These are phyloP conservation scores for Ifrita kowaldi DNA, from an alignment of 2,113 vertebrate species.

Conservation along the genomic window DNA sequence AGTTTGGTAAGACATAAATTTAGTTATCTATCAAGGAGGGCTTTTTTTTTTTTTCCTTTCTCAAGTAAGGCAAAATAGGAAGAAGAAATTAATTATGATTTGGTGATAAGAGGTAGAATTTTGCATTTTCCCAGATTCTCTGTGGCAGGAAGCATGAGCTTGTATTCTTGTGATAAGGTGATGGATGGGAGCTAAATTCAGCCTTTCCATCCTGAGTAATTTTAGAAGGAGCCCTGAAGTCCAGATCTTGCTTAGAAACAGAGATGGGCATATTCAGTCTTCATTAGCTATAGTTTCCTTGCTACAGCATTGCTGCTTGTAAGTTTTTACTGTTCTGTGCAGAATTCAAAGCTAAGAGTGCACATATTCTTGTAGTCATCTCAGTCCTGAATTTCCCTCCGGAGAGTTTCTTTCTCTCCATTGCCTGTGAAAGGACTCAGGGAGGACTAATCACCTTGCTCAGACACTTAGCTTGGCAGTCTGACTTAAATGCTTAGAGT, in stretches of 20 bases:
- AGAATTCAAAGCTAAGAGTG: neutral
- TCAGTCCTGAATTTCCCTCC: neutral
- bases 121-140: slow-evolving; percentile 11
- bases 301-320: neutral
- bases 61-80: slow-evolving; percentile 1
- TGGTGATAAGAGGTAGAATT: slow-evolving; percentile 1
- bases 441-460: neutral
- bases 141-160: slow-evolving; percentile 38
- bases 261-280: slow-evolving; percentile 22
- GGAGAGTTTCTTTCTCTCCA: neutral
- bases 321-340: slow-evolving; percentile 34
- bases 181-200: slow-evolving; percentile 55
- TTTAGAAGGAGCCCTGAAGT: slow-evolving; percentile 45
- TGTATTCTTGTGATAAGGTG: slow-evolving; percentile 58
- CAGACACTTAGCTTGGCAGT: neutral
- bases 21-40: slow-evolving; percentile 46
- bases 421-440: neutral
- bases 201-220: slow-evolving; percentile 55
- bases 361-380: neutral
- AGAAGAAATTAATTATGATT: slow-evolving; percentile 7
- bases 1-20: slow-evolving; percentile 64
- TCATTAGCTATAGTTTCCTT: neutral
- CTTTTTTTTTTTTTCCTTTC: neutral
- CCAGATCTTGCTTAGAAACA: slow-evolving; percentile 42
- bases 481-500: neutral